Base-by-base conservation (phyloP, 2,888 invertebrate genomes). In the Drosophila vallismaia region DNA sequence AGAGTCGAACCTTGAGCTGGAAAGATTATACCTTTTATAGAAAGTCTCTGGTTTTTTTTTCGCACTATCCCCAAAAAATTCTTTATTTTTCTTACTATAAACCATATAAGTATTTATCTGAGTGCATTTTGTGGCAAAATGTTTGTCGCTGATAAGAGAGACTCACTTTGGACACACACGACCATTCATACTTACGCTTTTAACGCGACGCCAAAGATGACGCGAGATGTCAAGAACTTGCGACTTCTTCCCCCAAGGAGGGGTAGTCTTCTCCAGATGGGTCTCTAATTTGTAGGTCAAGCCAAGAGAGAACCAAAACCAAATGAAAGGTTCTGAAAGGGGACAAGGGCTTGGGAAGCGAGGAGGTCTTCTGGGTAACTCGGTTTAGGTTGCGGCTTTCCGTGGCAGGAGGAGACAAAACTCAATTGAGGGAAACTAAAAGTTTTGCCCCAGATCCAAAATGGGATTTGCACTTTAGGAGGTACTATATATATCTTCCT, bases 281-380 rank as follows among this genome's bases (percentile, higher is more conserved):
- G 48, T 57, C 58, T 42, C 9, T 59, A 56, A 63, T 62, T 74
- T 77, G 63, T 79, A 64, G 77, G 77, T 74, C 78, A 77, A 75
- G 52, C 53, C 12, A 55, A 54, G n/a, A 69, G 69, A 57, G 70
- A 31, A 2, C 1, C 48, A 51, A 29, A 46, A 14, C 62, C 55
- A 40, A 62, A 69, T 46, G 28, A 51, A 31, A 19, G 31, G 42
- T 19, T n/a, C 14, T 10, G 26, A 31, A 24, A 4, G 19, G 50
- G 6, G 19, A 19, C 19, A 19, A 19, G 19, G 19, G 19, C 2
- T 19, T 19, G 19, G 19, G 19, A 1, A 19, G 19, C 19, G 19
- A 19, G 19, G 19, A 19, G 19, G 19, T 19, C 19, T 19, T 19
- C 19, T 19, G 19, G 19, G 19, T 19, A 49, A 33, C 12, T 48